Evolutionary conservation across 2,113 vertebrate species (phyloP).

Genomic region (Oxyruncus cristatus): DNA sequence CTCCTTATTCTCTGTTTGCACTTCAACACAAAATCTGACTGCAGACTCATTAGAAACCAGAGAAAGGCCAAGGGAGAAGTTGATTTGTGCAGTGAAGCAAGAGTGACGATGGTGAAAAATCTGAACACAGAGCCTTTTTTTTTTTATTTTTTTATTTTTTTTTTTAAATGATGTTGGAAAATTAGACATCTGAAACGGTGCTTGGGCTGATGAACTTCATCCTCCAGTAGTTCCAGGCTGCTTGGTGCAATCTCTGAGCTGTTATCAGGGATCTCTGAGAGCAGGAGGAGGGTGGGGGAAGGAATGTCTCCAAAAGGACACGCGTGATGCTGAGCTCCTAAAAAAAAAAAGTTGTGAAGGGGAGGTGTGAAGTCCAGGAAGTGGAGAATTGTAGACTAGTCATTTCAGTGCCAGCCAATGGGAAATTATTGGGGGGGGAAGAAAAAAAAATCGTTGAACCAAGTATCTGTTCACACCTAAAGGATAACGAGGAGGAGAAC

Average conservation of each 20-base stretch:
- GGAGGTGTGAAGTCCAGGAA: background rate
- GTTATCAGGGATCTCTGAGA: background rate
- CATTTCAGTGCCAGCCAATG: background rate
- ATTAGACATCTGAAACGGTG: background rate
- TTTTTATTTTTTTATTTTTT: background rate
- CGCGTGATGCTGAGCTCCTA: background rate
- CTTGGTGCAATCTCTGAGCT: background rate
- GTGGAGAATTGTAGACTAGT: background rate
- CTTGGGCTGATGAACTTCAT: background rate
- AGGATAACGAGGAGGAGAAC: background rate
- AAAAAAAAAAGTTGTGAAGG: background rate
- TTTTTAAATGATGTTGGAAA: background rate
- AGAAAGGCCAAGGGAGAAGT: background rate
- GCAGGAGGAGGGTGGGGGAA: background rate
- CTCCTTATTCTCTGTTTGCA: background rate
- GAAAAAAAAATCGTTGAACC: background rate
- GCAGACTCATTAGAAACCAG: background rate
- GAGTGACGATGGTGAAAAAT: background rate
- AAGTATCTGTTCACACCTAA: background rate
- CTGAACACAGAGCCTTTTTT: background rate
- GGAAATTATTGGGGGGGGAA: background rate
- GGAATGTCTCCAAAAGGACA: background rate
- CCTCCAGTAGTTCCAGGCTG: background rate
- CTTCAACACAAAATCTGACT: background rate
- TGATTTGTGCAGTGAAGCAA: background rate